These are phyloP conservation scores for Microctonus aethiopoides DNA, from an alignment of 2,888 invertebrate species.

Conservation along the genomic window DNA sequence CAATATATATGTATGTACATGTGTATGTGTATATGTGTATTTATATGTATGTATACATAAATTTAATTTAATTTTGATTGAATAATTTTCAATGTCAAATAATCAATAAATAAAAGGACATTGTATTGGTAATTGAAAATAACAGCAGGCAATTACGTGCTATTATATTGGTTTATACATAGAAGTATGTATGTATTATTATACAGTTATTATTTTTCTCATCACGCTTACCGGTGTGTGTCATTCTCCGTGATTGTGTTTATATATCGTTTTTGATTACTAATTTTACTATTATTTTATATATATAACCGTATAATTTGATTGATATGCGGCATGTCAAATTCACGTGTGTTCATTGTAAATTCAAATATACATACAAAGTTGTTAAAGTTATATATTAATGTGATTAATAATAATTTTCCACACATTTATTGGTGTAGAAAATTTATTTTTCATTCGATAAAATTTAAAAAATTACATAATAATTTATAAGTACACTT, in stretches of 20 bases:
- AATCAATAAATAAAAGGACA: constrained; percentile 20
- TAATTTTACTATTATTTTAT: too few relatives aligned
- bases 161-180: background rate
- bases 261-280: constrained; percentile 48
- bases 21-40: too few relatives aligned
- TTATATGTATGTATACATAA: too few relatives aligned
- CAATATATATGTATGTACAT: too few relatives aligned
- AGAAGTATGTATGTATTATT: background rate
- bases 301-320: too few relatives aligned
- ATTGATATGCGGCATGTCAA: too few relatives aligned
- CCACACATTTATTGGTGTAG: too few relatives aligned
- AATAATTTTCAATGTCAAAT: constrained; percentile 8
- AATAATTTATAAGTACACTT: background rate
- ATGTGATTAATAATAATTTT: too few relatives aligned
- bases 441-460: constrained; percentile 42
- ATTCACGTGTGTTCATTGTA: too few relatives aligned
- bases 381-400: too few relatives aligned
- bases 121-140: constrained; percentile 14
- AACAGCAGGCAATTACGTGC: background rate
- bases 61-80: background rate
- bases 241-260: constrained; percentile 47
- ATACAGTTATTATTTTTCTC: constrained; percentile 50
- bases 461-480: too few relatives aligned
- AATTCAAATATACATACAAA: too few relatives aligned
- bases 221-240: constrained; percentile 59